Base-by-base conservation (phyloP, 2,113 vertebrate species). In the Paracanthobrama guichenoti region DNA sequence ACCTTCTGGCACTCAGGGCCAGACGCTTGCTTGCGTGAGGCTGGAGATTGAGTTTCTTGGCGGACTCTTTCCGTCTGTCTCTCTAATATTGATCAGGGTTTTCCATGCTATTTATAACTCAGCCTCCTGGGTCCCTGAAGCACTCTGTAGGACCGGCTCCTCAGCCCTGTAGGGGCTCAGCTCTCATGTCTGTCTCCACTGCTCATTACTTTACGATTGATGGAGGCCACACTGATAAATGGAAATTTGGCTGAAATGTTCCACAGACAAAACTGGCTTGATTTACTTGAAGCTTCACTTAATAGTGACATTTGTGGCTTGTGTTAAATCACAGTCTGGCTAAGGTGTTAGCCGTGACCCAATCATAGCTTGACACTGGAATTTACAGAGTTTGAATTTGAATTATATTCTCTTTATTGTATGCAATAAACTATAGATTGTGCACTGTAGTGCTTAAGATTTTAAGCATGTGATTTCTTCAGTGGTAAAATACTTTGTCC, bases 61-160 rank as follows among this genome's bases (percentile, higher is more conserved):
- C 85, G 77, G 66, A 18, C 77, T 73, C 88, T 79, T 60, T 74
- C 84, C 86, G 76, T 83, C 87, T 88, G 88, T 74, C 67, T 83
- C 86, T 80, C 87, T 83, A 64, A 71, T 88, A 91, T 91, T 83
- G 88, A 90, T 91, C 89, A 84, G 89, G 89, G 86, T 81, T 89
- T 87, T 89, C 89, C 89, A 80, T 66, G 53, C 89, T 91, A 91
- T 89, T 90, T 85, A 88, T 91, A 91, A 87, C 42, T 1, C 44
- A 24, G 24, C 72, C 28, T 9, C 20, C 26, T 13, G 24, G 16
- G 44, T 83, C 82, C 75, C 83, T 28, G 31, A 14, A 81, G 74
- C 53, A 59, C 69, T 79, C 75, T 67, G 77, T 76, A 83, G 81
- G 31, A 64, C 39, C 4, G 24, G 69, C 82, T 85, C 85, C 64